Evolutionary conservation across 2,797 vertebrate genomes (phyloP).

Genomic region (Buphagus erythrorhynchus): DNA sequence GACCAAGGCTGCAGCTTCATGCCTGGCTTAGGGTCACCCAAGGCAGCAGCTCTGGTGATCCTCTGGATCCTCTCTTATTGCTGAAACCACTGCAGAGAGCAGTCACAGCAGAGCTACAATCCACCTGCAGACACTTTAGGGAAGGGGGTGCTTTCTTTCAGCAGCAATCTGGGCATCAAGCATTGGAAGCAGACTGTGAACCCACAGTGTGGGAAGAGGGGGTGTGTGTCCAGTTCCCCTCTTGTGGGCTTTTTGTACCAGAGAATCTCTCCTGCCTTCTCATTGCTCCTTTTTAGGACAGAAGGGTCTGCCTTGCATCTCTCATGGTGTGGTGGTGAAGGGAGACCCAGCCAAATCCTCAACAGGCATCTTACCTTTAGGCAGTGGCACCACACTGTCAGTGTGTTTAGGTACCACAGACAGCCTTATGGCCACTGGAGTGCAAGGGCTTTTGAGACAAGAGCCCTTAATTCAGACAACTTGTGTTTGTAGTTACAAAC

Average conservation of each 20-base stretch:
- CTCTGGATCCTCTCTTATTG: not conserved
- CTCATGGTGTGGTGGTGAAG: not conserved
- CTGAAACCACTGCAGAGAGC: not conserved
- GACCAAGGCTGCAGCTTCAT: not conserved
- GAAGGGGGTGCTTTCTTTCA: not conserved
- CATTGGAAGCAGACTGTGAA: not conserved
- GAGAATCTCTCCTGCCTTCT: not conserved
- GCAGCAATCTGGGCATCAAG: fast-evolving
- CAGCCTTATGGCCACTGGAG: not conserved
- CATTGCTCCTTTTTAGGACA: not conserved
- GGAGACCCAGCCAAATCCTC: not conserved
- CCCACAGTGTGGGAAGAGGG: not conserved
- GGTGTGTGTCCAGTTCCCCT: fast-evolving
- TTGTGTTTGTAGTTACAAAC: not conserved
- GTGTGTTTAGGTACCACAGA: not conserved
- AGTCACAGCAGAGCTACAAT: not conserved
- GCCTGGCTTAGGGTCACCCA: not conserved
- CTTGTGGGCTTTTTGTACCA: fast-evolving
- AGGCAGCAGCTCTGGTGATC: not conserved
- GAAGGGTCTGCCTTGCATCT: not conserved
- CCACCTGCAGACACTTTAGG: not conserved
- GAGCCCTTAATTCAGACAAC: not conserved
- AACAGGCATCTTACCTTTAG: not conserved
- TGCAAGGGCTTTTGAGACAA: not conserved
- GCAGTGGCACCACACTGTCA: not conserved